Conservation (phyloP, 2,888 invertebrate species). For the Epirrita christyi region DNA sequence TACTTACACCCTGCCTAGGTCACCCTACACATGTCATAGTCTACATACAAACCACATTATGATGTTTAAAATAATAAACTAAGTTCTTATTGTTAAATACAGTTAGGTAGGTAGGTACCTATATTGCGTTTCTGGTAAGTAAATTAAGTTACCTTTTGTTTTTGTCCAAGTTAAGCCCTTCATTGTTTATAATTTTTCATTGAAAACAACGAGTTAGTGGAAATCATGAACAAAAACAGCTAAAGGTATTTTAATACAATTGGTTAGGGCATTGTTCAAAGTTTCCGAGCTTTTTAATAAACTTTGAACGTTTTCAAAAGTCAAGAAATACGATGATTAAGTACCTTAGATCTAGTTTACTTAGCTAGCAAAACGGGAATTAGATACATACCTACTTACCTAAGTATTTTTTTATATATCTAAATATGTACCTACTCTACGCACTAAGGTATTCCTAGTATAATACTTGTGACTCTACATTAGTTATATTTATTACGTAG, state of each 20-base stretch:
- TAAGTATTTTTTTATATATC: no score
- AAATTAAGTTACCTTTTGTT: conserved; percentile 26
- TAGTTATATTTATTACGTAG: conserved; percentile 9
- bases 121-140: not conserved
- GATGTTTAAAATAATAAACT: no score
- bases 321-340: conserved; percentile 54
- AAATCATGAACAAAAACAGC: conserved; percentile 57
- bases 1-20: no score
- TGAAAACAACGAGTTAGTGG: conserved; percentile 50
- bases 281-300: conserved; percentile 45
- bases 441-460: no score
- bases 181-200: conserved; percentile 41
- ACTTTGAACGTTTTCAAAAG: conserved; percentile 50
- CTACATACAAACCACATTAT: no score
- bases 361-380: conserved; percentile 5
- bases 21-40: no score
- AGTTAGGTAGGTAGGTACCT: no score
- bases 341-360: conserved; percentile 38
- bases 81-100: no score
- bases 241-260: conserved; percentile 37
- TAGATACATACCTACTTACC: no score
- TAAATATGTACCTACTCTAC: no score
- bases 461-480: no score
- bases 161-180: conserved; percentile 13
- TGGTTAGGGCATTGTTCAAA: conserved; percentile 57